Evolutionary conservation across 2,797 vertebrate species (phyloP), one percentile per base, ranked within the genome.

Genomic region (Diglossa cyanea): DNA sequence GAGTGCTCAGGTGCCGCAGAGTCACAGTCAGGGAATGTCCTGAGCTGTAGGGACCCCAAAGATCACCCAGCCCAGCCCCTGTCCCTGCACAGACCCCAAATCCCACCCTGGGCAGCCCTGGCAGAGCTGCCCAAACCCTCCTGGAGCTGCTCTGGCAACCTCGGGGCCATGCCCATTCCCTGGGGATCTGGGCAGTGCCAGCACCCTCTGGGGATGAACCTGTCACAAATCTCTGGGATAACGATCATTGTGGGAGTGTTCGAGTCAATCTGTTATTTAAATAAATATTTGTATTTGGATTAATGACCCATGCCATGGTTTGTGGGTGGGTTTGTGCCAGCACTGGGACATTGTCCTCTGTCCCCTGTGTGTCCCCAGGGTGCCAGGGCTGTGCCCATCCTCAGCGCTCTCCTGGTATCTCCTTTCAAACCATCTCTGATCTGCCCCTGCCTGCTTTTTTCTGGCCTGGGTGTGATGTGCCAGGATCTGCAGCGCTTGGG

Each of bases 281-380:
- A 14, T 9, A 19, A 26, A 37, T 9, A 26, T 10, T 53, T 10
- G 15, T 12, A 47, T 37, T 24, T 19, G 33, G 12, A 2, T 63
- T 10, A 28, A 4, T 7, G 48, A 2, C 7, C 24, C n/a, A 0
- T 6, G 20, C 13, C 16, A 0, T 1, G 25, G 12, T 17, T 33
- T 17, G 45, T 6, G 3, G 33, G 20, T 5, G n/a, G 30, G 17
- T 24, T 13, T 37, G 42, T 20, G 33, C 2, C 4, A 3, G 65
- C 71, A 0, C 10, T 1, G 2, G n/a, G 57, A 9, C 28, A 4
- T 2, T 0, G 11, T 20, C 33, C 57, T 2, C 40, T 21, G 3
- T 50, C 2, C 17, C 72, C 66, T 2, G 4, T 1, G 6, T 3
- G 67, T 47, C 48, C 31, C 40, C 3, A 1, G 21, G 21, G 18